Conservation (phyloP, 2,113 vertebrate genomes). For the Psilopogon haemacephalus region DNA sequence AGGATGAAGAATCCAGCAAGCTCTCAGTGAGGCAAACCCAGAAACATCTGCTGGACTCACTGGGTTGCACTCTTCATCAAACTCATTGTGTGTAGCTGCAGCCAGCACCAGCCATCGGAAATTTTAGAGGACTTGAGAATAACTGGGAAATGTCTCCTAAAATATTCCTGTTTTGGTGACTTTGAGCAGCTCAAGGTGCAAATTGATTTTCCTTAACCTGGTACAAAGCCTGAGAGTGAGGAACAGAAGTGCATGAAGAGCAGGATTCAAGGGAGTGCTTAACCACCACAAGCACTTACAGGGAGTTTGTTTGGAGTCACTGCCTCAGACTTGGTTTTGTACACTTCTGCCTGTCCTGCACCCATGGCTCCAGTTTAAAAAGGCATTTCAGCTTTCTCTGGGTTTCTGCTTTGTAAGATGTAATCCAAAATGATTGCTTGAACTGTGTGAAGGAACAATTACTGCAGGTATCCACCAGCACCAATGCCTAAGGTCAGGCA, state of each 20-base stretch:
- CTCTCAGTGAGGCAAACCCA: constrained; percentile 44
- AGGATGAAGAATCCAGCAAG: constrained; percentile 44
- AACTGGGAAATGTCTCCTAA: background rate
- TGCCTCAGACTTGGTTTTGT: background rate
- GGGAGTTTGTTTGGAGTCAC: background rate
- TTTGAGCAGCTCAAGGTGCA: background rate
- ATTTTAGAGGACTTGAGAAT: background rate
- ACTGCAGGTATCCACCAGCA: background rate
- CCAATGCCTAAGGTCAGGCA: background rate
- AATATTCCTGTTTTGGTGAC: background rate
- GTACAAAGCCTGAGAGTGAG: background rate
- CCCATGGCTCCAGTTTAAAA: background rate
- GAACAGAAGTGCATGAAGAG: background rate
- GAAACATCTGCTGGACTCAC: constrained; percentile 54
- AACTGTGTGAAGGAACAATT: background rate
- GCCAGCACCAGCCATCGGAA: background rate
- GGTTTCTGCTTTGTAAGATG: background rate
- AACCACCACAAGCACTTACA: background rate
- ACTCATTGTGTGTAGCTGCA: background rate
- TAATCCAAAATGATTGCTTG: background rate
- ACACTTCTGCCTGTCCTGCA: background rate
- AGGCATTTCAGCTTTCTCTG: background rate
- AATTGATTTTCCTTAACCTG: background rate
- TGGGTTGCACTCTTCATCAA: constrained; percentile 41
- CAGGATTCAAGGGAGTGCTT: background rate